Conservation (phyloP, 2,888 invertebrate genomes). For the Leucozona laternaria region DNA sequence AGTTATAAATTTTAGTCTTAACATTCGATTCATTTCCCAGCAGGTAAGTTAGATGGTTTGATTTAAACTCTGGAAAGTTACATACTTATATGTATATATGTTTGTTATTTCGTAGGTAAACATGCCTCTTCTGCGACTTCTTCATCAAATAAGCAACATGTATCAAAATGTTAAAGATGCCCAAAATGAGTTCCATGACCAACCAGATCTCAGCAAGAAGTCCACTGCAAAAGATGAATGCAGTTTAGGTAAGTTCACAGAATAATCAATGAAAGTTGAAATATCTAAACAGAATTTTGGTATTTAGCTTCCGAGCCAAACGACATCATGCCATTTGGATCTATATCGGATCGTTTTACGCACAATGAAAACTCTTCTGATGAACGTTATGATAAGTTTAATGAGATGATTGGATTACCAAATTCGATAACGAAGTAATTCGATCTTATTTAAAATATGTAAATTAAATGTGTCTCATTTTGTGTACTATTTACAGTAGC, state of each 20-base stretch:
- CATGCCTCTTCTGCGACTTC: conserved; percentile 95
- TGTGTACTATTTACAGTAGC: conserved; percentile 45
- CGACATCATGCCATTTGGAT: conserved; percentile 81
- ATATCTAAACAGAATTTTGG: neutral
- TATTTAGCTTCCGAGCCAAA: conserved; percentile 83
- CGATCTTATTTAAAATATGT: neutral
- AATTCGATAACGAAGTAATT: conserved; percentile 78
- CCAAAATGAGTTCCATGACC: conserved; percentile 93
- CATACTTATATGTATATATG: neutral
- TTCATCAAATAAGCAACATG: conserved; percentile 99
- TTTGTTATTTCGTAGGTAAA: conserved; percentile 87
- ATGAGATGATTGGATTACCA: conserved; percentile 80
- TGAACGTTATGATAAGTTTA: conserved; percentile 83
- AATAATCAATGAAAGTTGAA: neutral
- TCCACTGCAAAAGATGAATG: conserved; percentile 86
- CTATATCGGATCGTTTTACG: conserved; percentile 81
- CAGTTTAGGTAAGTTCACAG: conserved; percentile 85
- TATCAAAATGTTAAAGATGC: conserved; percentile 98
- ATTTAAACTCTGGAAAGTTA: neutral
- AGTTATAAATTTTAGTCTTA: conserved; percentile 94
- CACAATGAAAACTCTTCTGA: conserved; percentile 82
- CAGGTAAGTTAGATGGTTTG: conserved; percentile 85
- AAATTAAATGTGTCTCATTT: neutral
- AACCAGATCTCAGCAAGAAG: conserved; percentile 84
- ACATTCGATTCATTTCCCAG: conserved; percentile 95